Percentiles rank a stretch among this genome's conserved stretches.
Evolutionary conservation across 2,888 invertebrate species (phyloP).

Genomic region (Perithous albicinctus): DNA sequence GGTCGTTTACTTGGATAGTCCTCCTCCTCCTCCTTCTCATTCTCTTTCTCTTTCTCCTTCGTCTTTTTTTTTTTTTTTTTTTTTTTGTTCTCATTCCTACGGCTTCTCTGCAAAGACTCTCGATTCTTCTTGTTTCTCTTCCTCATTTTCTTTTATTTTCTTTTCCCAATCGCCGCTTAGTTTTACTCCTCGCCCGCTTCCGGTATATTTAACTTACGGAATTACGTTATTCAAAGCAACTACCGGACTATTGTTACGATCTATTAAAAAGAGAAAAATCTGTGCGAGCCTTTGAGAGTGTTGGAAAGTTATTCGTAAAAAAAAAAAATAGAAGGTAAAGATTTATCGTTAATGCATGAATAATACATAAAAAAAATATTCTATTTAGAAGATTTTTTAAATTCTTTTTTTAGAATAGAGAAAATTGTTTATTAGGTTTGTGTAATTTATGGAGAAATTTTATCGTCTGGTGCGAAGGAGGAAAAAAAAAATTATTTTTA

Average conservation of each 20-base stretch:
- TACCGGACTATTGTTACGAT: not conserved
- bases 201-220: slow-evolving; percentile 25
- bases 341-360: too few species aligned
- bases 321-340: too few species aligned
- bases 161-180: slow-evolving; percentile 9
- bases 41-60: not conserved
- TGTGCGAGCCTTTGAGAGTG: slow-evolving; percentile 3
- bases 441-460: too few species aligned
- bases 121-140: slow-evolving; percentile 23
- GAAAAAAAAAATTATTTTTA: too few species aligned
- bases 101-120: not conserved
- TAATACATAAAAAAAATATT: too few species aligned
- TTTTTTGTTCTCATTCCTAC: not conserved
- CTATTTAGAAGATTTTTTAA: too few species aligned
- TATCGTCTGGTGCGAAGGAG: too few species aligned
- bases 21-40: not conserved
- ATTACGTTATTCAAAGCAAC: slow-evolving; percentile 29
- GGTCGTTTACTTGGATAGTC: slow-evolving; percentile 16
- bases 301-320: too few species aligned
- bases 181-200: not conserved
- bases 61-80: not conserved
- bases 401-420: too few species aligned
- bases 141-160: slow-evolving; percentile 10
- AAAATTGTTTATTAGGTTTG: too few species aligned
- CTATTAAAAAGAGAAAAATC: too few species aligned